Percentiles rank a stretch among this genome's conserved stretches.
phyloP scores from a whole-genome alignment of 2,888 invertebrate genomes.

The Thysanoteuthis rhombus region DNA sequence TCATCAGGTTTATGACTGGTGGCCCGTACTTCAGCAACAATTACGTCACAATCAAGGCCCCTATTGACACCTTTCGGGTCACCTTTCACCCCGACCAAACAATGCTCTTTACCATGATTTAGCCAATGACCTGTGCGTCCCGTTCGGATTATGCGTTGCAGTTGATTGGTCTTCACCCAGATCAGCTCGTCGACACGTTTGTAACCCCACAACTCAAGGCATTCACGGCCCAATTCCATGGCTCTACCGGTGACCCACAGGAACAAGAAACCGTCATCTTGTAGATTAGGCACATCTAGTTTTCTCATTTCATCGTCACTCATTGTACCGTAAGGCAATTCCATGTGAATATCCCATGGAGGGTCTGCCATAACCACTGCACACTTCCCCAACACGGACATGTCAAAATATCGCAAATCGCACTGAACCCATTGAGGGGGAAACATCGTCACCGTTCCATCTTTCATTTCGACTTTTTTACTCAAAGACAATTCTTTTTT shows the following conservation, averaged over 20 bases:
- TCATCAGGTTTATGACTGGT: constrained; percentile 99
- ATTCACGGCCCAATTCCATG: constrained; percentile 95
- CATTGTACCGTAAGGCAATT: constrained; percentile 97
- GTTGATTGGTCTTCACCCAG: constrained; percentile 98
- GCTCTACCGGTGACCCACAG: constrained; percentile 98
- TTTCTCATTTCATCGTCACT: constrained; percentile 98
- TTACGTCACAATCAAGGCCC: constrained; percentile 96
- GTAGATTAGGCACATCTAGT: constrained; percentile 89
- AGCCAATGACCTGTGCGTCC: constrained; percentile 98
- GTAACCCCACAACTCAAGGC: constrained; percentile 95
- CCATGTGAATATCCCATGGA: constrained; percentile 99
- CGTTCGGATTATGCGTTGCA: constrained; percentile 95
- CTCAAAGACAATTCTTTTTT: constrained; percentile 48
- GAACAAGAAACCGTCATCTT: constrained; percentile 95
- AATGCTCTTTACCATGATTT: constrained; percentile 98
- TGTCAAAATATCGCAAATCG: constrained; percentile 89
- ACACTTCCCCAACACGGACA: constrained; percentile 93
- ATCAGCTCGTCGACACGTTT: constrained; percentile 96
- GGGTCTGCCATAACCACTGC: constrained; percentile 92
- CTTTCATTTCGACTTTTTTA: constrained; percentile 44
- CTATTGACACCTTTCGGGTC: constrained; percentile 86
- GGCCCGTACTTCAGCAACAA: constrained; percentile 96
- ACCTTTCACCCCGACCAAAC: constrained; percentile 93
- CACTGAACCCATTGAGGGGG: constrained; percentile 90
- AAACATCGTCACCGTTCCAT: constrained; percentile 57